Percentiles rank a stretch among this genome's conserved stretches.
phyloP scores from a whole-genome alignment of 2,888 invertebrate species.

The Drosophila picticornis region DNA sequence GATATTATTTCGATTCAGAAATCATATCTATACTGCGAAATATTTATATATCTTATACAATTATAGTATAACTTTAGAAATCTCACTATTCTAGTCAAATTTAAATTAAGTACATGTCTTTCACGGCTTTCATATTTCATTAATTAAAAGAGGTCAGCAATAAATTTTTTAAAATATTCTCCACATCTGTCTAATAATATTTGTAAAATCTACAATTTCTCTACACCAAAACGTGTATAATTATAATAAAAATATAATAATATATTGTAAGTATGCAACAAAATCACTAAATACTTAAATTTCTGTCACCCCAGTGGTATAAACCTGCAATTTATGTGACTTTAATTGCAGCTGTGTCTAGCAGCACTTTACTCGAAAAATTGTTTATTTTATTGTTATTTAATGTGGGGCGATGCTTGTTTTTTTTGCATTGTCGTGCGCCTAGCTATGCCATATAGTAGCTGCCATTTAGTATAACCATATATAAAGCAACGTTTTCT shows the following conservation, averaged over 20 bases:
- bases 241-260: slow-evolving; percentile 9
- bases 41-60: not conserved
- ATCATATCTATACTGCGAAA: not conserved
- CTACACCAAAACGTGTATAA: not conserved
- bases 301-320: not conserved
- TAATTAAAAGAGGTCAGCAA: not conserved
- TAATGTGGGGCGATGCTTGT: slow-evolving; percentile 27
- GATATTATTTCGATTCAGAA: not conserved
- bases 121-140: not conserved
- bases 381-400: slow-evolving; percentile 41
- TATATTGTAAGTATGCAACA: not conserved
- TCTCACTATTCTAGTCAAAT: not conserved
- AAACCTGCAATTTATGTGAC: slow-evolving; percentile 28
- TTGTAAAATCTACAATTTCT: not conserved
- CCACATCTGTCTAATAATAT: not conserved
- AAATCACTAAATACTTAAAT: slow-evolving; percentile 15
- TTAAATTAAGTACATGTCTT: not conserved
- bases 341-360: slow-evolving; percentile 33
- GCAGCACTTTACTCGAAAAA: slow-evolving; percentile 50
- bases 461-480: slow-evolving; percentile 14
- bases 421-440: slow-evolving; percentile 3
- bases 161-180: not conserved
- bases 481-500: slow-evolving; percentile 30
- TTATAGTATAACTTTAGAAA: not conserved
- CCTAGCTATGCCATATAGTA: slow-evolving; percentile 12